Evolutionary conservation across 1,140 invertebrate species (phyloP), one percentile per base, ranked within the genome.

Genomic region (Frieseomelitta varia): DNA sequence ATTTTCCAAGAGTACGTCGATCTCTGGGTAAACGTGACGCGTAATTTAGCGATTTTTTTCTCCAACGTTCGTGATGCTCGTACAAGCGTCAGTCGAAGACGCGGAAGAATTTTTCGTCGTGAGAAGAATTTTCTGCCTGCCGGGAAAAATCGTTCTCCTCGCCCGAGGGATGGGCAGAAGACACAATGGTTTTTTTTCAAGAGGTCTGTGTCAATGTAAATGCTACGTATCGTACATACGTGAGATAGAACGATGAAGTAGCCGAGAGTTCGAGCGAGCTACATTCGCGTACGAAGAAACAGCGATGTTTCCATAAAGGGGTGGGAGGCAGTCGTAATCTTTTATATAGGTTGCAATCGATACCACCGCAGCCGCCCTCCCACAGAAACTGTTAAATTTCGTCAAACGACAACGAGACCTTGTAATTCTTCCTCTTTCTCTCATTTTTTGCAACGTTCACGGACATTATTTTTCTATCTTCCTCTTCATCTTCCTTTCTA

Each of bases 281-380:
- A 19, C 34, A 21, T 39, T 27, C 61, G 63, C 34, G 51, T 74
- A 82, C 17, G 71, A 82, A 68, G 63, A 77, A 61, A 83, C 67
- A 30, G n/a, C 55, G 53, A 78, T 78, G 76, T 79, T 79, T 34
- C 81, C 47, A 63, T 58, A 39, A 84, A 69, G 34, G 47, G 19
- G 81, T 4, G 12, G 56, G 67, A 4, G 24, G 51, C 12, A 24
- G 30, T 77, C 71, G 72, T 84, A 79, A 68, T 84, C 81, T 78
- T 84, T 84, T 84, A 84, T 84, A 79, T 84, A 84, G 81, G 81
- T 84, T 67, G 76, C 81, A 84, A 84, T 84, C 81, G 76, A 84
- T 84, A 79, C 2, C 30, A 47, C 55, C 53, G 63, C 81, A 65
- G 67, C n/a, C 67, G 19, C 67, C 55, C 76, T 71, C 56, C 47